These are phyloP conservation scores for Antrozous pallidus DNA, from an alignment of 2,797 vertebrate species.

Conservation along the genomic window DNA sequence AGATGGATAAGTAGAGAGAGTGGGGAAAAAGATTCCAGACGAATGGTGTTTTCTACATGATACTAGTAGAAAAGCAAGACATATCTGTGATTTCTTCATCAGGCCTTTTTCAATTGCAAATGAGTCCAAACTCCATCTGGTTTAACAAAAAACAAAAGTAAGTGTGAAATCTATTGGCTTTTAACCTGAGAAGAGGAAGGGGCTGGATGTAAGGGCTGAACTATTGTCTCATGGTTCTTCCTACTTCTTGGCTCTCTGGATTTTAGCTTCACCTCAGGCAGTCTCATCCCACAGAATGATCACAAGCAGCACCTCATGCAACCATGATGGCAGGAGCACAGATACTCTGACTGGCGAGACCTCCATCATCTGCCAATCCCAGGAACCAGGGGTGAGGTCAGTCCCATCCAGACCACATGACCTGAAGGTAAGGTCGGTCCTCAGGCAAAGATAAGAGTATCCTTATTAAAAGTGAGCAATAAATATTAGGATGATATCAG, in stretches of 20 bases:
- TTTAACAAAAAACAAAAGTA: not conserved
- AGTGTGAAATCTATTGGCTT: not conserved
- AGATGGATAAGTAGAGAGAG: not conserved
- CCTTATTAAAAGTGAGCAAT: not conserved
- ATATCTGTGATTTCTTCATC: not conserved
- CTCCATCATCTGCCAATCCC: not conserved
- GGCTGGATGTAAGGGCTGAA: not conserved
- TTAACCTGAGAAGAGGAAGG: not conserved
- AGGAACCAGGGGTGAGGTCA: not conserved
- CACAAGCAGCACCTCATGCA: not conserved
- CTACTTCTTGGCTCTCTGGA: not conserved
- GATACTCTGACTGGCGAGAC: not conserved
- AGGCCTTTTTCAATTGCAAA: not conserved
- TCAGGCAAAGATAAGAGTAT: not conserved
- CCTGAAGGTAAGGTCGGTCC: not conserved
- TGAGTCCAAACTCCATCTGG: not conserved
- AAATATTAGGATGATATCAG: not conserved
- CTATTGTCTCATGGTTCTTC: not conserved
- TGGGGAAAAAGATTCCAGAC: not conserved
- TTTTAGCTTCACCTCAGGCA: not conserved
- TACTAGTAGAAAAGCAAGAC: not conserved
- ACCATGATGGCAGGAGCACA: not conserved
- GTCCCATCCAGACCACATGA: not conserved
- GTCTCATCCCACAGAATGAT: not conserved
- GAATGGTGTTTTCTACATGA: not conserved